Conservation (phyloP, 2,888 invertebrate species). For the Zaprionus obscuricornis region DNA sequence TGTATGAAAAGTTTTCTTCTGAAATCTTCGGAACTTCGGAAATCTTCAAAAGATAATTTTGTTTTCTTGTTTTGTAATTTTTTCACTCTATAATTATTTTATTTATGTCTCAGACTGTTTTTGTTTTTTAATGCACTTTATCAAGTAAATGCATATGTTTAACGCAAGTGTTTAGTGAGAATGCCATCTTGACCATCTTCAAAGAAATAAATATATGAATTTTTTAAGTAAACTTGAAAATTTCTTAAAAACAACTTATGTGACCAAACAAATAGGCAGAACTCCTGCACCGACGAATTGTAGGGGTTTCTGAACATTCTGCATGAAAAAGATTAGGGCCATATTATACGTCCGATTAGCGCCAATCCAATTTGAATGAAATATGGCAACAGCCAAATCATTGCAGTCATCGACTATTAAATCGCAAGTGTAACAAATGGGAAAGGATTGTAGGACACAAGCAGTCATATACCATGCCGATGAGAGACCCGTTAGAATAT, state of each 20-base stretch:
- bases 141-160: conserved; percentile 31
- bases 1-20: too few species aligned
- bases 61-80: too few species aligned
- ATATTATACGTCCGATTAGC: conserved; percentile 24
- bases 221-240: neutral
- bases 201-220: too few species aligned
- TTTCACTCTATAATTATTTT: too few species aligned
- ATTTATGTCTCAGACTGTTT: too few species aligned
- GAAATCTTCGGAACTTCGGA: too few species aligned
- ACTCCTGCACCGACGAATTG: conserved; percentile 29
- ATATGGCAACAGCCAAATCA: conserved; percentile 18
- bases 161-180: conserved; percentile 30
- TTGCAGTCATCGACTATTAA: conserved; percentile 25
- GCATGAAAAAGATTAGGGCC: conserved; percentile 21
- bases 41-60: too few species aligned
- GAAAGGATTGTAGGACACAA: conserved; percentile 31
- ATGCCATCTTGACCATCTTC: conserved; percentile 33
- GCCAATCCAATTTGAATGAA: conserved; percentile 38
- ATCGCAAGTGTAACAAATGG: conserved; percentile 35
- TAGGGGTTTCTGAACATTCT: conserved; percentile 35
- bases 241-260: conserved; percentile 14
- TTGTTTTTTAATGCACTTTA: too few species aligned
- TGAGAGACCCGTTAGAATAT: conserved; percentile 14
- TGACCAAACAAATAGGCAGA: conserved; percentile 29
- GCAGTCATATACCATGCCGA: conserved; percentile 13